Evolutionary conservation across 2,888 invertebrate species (phyloP).

Genomic region (Lasioglossum villosulum): DNA sequence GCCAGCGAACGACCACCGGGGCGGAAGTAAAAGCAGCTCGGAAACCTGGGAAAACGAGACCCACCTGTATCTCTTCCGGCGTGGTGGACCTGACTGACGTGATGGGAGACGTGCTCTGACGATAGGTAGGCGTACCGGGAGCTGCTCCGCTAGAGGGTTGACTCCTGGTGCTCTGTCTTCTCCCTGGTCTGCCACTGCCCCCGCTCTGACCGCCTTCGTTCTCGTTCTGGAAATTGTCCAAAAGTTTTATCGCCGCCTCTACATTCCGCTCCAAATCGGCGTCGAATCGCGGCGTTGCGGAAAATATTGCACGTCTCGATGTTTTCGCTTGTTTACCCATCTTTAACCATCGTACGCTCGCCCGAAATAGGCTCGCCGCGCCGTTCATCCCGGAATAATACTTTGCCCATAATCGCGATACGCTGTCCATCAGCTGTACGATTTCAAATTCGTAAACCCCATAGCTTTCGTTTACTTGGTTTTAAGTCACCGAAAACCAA

Average conservation of each 20-base stretch:
- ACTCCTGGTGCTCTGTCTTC: constrained; percentile 51
- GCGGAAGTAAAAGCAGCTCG: neutral
- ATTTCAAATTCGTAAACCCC: no score
- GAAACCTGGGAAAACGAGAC: constrained; percentile 41
- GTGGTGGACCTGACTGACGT: constrained; percentile 81
- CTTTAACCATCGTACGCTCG: neutral
- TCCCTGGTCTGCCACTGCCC: constrained; percentile 39
- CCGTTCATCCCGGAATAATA: neutral
- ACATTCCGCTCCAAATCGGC: neutral
- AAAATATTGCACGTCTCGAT: constrained; percentile 7
- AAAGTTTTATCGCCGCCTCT: neutral
- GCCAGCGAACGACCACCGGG: neutral
- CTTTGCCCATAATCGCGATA: neutral
- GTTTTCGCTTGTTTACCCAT: neutral
- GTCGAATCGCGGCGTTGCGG: neutral
- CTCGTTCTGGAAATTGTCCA: constrained; percentile 56
- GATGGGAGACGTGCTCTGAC: constrained; percentile 74
- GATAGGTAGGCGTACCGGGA: constrained; percentile 64
- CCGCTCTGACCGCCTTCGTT: constrained; percentile 67
- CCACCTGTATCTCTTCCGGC: constrained; percentile 85
- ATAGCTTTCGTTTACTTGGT: no score
- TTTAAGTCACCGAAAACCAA: no score
- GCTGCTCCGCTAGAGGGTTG: constrained; percentile 50
- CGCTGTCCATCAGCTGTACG: neutral
- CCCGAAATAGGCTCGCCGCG: neutral